phyloP scores from a whole-genome alignment of 2,888 invertebrate species.

The Melipona beecheii region DNA sequence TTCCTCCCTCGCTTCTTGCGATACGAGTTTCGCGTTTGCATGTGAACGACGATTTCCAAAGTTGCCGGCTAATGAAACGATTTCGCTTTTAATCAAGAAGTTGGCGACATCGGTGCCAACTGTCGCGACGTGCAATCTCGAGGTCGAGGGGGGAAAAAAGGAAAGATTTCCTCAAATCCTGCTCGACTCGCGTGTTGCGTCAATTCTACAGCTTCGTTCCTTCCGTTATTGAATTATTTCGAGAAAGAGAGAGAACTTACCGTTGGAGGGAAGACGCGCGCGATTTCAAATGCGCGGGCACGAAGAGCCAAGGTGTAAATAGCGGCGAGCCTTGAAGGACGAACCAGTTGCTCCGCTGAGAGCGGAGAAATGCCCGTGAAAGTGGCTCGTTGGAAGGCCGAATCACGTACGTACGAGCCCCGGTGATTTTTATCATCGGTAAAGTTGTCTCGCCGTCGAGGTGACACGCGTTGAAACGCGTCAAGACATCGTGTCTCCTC shows the following conservation, averaged over 20 bases:
- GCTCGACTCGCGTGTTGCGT: too few relatives aligned
- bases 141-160: too few relatives aligned
- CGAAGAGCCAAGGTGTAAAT: not conserved
- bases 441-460: not conserved
- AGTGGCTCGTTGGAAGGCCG: slow-evolving; percentile 52
- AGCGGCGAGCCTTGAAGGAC: not conserved
- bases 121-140: too few relatives aligned
- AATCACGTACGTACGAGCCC: slow-evolving; percentile 37
- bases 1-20: not conserved
- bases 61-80: not conserved
- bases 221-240: too few relatives aligned
- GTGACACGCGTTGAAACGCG: not conserved
- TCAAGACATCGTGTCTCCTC: slow-evolving; percentile 35
- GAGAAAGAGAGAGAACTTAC: too few relatives aligned
- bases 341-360: slow-evolving; percentile 30
- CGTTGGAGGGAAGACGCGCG: not conserved
- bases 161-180: too few relatives aligned
- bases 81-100: slow-evolving; percentile 1
- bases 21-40: slow-evolving; percentile 12
- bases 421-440: slow-evolving; percentile 52
- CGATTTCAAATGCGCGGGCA: slow-evolving; percentile 16
- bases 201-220: too few relatives aligned
- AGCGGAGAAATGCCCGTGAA: slow-evolving; percentile 33
- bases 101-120: too few relatives aligned
- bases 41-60: slow-evolving; percentile 26